Percentiles rank a stretch among this genome's conserved stretches.
These are phyloP conservation scores for Syrphus vitripennis DNA, from an alignment of 2,888 invertebrate species.

Conservation along the genomic window DNA sequence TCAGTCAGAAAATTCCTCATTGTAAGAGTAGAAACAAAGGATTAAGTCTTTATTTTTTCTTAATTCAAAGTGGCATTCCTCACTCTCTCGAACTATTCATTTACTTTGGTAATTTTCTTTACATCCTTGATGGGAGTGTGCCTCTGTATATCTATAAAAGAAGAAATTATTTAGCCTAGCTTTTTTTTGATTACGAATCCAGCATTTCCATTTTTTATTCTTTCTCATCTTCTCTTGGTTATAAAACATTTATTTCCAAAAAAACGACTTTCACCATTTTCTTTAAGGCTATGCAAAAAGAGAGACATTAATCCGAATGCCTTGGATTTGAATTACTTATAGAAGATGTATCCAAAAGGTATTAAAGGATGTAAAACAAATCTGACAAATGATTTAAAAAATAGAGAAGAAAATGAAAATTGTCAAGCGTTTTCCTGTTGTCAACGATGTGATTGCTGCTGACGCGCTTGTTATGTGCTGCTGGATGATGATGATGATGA, in stretches of 20 bases:
- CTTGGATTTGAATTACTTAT: conserved; percentile 4
- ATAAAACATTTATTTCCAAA: conserved; percentile 35
- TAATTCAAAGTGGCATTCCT: no score
- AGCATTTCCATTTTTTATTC: not conserved
- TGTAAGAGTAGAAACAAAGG: no score
- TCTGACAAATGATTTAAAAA: not conserved
- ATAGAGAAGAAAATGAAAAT: not conserved
- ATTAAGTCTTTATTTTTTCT: no score
- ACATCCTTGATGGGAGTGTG: no score
- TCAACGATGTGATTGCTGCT: conserved; percentile 2
- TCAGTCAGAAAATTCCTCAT: no score
- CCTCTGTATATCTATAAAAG: no score
- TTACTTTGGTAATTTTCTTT: no score
- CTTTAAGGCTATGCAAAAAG: conserved; percentile 17
- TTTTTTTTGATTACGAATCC: not conserved
- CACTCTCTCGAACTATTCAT: no score
- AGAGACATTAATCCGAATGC: not conserved
- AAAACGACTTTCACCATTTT: conserved; percentile 53
- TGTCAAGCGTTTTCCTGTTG: conserved; percentile 7
- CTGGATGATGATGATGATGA: conserved; percentile 18
- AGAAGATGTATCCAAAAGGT: conserved; percentile 36
- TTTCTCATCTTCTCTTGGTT: conserved; percentile 43
- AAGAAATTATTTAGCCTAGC: no score
- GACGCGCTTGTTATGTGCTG: conserved; percentile 23
- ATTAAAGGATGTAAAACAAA: conserved; percentile 48